These are phyloP conservation scores for Epizoanthus ramosus DNA, from an alignment of 92 coral and sea anemone genomes.

Conservation along the genomic window DNA sequence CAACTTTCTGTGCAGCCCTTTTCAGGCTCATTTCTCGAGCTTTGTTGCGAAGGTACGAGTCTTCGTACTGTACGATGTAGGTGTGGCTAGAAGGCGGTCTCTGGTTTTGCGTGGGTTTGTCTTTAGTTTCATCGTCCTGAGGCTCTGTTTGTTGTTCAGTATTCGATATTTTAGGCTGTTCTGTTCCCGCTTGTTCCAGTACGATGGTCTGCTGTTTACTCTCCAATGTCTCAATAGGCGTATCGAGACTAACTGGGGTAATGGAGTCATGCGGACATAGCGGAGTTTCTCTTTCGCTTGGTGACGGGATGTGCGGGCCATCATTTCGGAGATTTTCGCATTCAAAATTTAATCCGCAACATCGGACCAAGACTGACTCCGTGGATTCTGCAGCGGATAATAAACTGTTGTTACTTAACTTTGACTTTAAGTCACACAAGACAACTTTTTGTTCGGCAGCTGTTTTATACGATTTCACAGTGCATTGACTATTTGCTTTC, in stretches of 20 bases:
- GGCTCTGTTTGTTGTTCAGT: neutral
- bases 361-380: constrained; percentile 8
- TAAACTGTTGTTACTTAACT: neutral
- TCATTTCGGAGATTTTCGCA: neutral
- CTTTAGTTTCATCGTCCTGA: neutral
- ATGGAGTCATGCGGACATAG: neutral
- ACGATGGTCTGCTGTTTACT: neutral
- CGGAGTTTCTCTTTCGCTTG: neutral
- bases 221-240: no score
- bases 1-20: neutral
- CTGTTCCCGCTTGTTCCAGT: neutral
- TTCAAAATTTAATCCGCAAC: constrained; percentile 4
- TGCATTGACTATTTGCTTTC: neutral
- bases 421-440: neutral
- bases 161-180: no score
- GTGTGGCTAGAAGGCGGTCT: constrained; percentile 17
- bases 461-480: constrained; percentile 4
- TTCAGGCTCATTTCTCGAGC: neutral
- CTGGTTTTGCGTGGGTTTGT: neutral
- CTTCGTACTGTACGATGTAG: constrained; percentile 14
- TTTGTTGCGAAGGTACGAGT: constrained; percentile 25
- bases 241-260: neutral
- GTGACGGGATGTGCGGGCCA: constrained; percentile 19
- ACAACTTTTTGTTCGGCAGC: neutral
- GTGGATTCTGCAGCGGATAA: constrained; percentile 1